A percentile compares a stretch with the other conserved stretches of the same genome.
Evolutionary conservation across 2,113 vertebrate species (phyloP).

Genomic region (Centropus bengalensis): DNA sequence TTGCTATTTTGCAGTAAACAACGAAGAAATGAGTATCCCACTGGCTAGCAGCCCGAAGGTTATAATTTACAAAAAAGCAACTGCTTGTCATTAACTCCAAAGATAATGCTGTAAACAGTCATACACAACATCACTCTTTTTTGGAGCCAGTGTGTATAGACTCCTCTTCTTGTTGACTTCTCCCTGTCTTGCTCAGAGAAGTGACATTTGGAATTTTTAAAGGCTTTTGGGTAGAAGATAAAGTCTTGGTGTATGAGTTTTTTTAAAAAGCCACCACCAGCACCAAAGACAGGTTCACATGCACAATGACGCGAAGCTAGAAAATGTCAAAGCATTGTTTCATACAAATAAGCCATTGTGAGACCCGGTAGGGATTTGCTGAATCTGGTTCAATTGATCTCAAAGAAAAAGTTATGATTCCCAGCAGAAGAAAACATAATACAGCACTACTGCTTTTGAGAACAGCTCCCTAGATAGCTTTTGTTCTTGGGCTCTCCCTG

Average conservation of each 20-base stretch:
- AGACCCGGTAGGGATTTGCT: neutral
- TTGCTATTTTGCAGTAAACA: neutral
- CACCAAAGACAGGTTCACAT: neutral
- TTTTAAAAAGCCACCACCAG: neutral
- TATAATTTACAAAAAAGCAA: neutral
- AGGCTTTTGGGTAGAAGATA: neutral
- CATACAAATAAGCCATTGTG: neutral
- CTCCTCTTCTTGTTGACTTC: neutral
- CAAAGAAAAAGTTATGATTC: neutral
- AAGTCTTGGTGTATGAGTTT: neutral
- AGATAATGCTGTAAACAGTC: neutral
- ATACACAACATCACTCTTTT: neutral
- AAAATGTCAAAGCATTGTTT: slow-evolving; percentile 22
- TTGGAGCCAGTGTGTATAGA: neutral
- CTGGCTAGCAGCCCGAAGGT: neutral
- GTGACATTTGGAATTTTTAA: neutral
- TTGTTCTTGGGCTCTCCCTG: neutral
- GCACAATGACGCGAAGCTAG: neutral
- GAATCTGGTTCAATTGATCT: neutral
- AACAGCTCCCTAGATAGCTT: neutral
- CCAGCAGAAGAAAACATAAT: neutral
- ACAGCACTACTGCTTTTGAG: neutral
- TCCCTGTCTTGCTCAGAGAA: neutral
- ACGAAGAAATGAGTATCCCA: neutral
- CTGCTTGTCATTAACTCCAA: neutral